Evolutionary conservation across 2,888 invertebrate genomes (phyloP).

Genomic region (Heliconius ismenius): DNA sequence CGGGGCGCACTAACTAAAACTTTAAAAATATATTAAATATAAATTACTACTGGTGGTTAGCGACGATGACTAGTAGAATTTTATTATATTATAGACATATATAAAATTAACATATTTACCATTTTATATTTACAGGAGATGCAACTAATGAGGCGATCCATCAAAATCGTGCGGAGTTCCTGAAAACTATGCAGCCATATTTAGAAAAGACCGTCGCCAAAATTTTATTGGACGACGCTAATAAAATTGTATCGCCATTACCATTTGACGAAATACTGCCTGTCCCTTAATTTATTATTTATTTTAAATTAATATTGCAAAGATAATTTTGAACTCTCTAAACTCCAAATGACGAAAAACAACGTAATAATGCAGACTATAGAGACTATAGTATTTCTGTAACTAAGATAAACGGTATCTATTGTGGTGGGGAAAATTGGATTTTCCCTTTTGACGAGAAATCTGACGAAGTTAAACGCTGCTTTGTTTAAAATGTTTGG

Average conservation of each 20-base stretch:
- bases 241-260: slow-evolving; percentile 79
- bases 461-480: not conserved
- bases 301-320: not conserved
- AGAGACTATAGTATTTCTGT: not conserved
- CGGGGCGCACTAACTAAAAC: not conserved
- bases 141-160: slow-evolving; percentile 83
- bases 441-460: not conserved
- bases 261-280: slow-evolving; percentile 81
- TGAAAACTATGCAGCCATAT: slow-evolving; percentile 79
- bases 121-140: slow-evolving; percentile 60
- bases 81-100: too few relatives aligned
- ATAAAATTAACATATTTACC: not conserved
- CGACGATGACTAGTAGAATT: too few relatives aligned
- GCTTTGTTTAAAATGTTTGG: too few relatives aligned
- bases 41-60: too few relatives aligned
- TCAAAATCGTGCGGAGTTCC: slow-evolving; percentile 82
- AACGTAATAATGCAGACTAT: not conserved
- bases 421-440: too few relatives aligned
- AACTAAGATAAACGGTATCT: not conserved
- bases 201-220: slow-evolving; percentile 79
- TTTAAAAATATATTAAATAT: too few relatives aligned
- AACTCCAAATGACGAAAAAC: not conserved
- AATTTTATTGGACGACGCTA: slow-evolving; percentile 78
- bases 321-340: not conserved
- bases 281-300: slow-evolving; percentile 41